Conservation (phyloP, 1,140 invertebrate genomes). For the Dinoponera quadriceps region DNA sequence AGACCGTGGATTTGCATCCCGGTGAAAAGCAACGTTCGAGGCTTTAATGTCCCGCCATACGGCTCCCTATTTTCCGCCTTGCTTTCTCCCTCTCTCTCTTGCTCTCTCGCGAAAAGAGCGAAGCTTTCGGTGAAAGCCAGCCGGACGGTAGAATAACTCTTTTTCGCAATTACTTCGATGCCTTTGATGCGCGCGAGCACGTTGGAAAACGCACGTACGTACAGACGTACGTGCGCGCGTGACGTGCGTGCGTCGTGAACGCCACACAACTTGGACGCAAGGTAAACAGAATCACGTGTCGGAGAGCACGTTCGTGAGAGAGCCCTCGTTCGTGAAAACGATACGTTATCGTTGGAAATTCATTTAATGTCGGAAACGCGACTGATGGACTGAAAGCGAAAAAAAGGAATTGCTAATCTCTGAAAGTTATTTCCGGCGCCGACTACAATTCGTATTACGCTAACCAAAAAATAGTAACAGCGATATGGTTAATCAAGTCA, state of each 20-base stretch:
- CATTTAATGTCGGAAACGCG: slow-evolving; percentile 6
- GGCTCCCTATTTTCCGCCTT: neutral
- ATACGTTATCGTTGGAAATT: slow-evolving; percentile 7
- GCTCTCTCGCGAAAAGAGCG: neutral
- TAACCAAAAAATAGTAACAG: too few relatives aligned
- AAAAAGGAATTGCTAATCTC: too few relatives aligned
- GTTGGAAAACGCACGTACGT: slow-evolving; percentile 26
- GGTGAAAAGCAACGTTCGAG: slow-evolving; percentile 63
- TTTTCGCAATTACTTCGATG: slow-evolving; percentile 67
- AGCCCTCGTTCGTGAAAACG: neutral
- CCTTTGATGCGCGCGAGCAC: slow-evolving; percentile 40
- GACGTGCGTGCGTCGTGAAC: slow-evolving; percentile 23
- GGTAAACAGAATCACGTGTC: slow-evolving; percentile 27
- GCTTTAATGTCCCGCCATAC: slow-evolving; percentile 45
- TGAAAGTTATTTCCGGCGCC: too few relatives aligned
- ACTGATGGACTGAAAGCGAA: neutral
- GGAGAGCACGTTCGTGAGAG: slow-evolving; percentile 12
- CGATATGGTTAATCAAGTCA: too few relatives aligned
- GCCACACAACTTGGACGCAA: slow-evolving; percentile 18
- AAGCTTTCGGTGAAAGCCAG: slow-evolving; percentile 65
- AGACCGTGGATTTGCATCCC: slow-evolving; percentile 68
- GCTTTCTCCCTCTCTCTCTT: neutral
- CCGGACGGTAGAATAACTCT: slow-evolving; percentile 68
- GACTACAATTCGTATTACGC: too few relatives aligned
- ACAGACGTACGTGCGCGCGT: slow-evolving; percentile 36